A percentile compares a stretch with the other conserved stretches of the same genome.
phyloP scores from a whole-genome alignment of 2,797 vertebrate species.

The Clarias platycephalus region DNA sequence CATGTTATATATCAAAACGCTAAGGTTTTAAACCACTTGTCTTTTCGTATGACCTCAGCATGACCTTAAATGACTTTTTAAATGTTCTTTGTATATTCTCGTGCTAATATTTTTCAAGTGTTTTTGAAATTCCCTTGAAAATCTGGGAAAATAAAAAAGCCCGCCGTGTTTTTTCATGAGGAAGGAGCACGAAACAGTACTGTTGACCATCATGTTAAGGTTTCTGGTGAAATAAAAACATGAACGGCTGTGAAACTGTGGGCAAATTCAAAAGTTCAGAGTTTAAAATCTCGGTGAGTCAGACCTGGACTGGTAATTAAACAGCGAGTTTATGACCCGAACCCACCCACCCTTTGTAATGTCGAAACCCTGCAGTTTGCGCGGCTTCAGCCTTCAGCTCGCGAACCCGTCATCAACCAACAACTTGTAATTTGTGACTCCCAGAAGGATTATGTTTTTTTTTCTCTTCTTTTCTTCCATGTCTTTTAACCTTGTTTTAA shows the following conservation, averaged over 20 bases:
- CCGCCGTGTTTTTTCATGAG: not conserved
- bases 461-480: slow-evolving; percentile 16
- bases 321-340: slow-evolving; percentile 56
- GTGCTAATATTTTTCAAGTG: no score
- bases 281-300: slow-evolving; percentile 17
- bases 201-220: not conserved
- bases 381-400: slow-evolving; percentile 60
- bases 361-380: slow-evolving; percentile 65
- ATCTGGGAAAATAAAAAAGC: not conserved
- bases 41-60: not conserved
- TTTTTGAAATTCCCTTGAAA: not conserved
- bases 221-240: slow-evolving; percentile 21
- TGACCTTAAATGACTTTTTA: no score
- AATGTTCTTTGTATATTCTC: no score
- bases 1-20: not conserved
- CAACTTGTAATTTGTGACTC: slow-evolving; percentile 71
- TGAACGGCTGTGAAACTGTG: slow-evolving; percentile 11
- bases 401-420: slow-evolving; percentile 67
- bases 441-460: slow-evolving; percentile 61
- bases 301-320: slow-evolving; percentile 43
- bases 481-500: slow-evolving; percentile 39
- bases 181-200: not conserved
- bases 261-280: slow-evolving; percentile 11
- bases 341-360: slow-evolving; percentile 69
- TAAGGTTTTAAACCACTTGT: not conserved